These are phyloP conservation scores for Mylabris sibirica DNA, from an alignment of 2,888 invertebrate species.

Conservation along the genomic window DNA sequence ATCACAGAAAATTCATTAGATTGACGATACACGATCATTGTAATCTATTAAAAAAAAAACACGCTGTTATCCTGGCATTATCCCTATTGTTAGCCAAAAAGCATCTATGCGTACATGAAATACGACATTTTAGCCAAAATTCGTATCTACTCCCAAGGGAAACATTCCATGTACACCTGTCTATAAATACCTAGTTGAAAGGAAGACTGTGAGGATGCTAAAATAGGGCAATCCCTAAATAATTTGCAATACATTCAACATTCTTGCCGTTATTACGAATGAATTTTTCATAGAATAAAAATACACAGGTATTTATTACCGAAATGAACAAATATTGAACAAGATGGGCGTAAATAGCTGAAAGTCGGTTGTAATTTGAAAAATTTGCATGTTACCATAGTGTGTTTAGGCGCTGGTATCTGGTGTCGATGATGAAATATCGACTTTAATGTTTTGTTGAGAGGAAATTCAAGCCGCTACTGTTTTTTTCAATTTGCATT, in stretches of 20 bases:
- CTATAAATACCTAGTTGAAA: conserved; percentile 2
- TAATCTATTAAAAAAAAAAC: too few species aligned
- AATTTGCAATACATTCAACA: conserved; percentile 1
- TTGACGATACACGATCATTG: too few species aligned
- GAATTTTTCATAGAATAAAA: not conserved
- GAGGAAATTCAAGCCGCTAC: conserved; percentile 34
- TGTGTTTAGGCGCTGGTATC: conserved; percentile 22
- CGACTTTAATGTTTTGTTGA: conserved; percentile 26
- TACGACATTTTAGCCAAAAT: not conserved
- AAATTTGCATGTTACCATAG: conserved; percentile 27
- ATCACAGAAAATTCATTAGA: not conserved
- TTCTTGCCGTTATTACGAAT: conserved; percentile 3
- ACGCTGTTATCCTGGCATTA: too few species aligned
- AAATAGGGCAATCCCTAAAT: conserved; percentile 2
- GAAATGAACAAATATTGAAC: not conserved
- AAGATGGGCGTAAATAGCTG: not conserved
- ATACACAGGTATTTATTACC: conserved; percentile 14
- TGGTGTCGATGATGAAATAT: conserved; percentile 30
- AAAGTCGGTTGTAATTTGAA: conserved; percentile 21
- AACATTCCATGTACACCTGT: conserved; percentile 4
- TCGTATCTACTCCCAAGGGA: not conserved
- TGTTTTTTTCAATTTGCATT: conserved; percentile 36
- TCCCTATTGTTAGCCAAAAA: too few species aligned
- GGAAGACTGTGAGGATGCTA: not conserved
- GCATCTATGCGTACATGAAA: too few species aligned